Evolutionary conservation across 1,140 invertebrate species (phyloP).

Genomic region (Lycorma delicatula): DNA sequence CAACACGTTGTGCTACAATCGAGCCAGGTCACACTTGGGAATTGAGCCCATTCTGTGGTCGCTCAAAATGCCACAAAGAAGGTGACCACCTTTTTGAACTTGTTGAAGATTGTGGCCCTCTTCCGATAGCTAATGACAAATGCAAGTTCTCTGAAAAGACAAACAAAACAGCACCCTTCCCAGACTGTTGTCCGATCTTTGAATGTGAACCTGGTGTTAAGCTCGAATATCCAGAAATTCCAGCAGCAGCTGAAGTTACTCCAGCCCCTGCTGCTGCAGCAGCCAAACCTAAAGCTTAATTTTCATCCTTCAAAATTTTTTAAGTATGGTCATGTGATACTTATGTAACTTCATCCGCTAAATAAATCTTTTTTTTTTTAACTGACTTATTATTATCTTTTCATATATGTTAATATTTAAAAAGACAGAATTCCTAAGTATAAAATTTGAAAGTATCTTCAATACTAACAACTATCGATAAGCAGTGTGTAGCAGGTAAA

Average conservation of each 20-base stretch:
- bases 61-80: slow-evolving; percentile 72
- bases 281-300: slow-evolving; percentile 2
- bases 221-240: slow-evolving; percentile 75
- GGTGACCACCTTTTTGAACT: slow-evolving; percentile 65
- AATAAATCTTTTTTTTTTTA: too few species aligned
- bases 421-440: too few species aligned
- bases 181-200: slow-evolving; percentile 73
- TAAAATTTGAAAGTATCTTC: too few species aligned
- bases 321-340: neutral
- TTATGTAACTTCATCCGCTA: neutral
- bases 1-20: slow-evolving; percentile 76
- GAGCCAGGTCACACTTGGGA: slow-evolving; percentile 77
- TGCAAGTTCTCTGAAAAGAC: slow-evolving; percentile 78
- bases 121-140: slow-evolving; percentile 74
- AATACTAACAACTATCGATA: too few species aligned
- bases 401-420: too few species aligned
- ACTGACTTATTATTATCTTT: too few species aligned
- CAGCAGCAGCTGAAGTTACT: slow-evolving; percentile 49
- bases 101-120: slow-evolving; percentile 78
- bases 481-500: too few species aligned
- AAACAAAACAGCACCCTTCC: slow-evolving; percentile 79
- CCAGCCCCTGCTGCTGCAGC: slow-evolving; percentile 31
- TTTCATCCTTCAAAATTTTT: neutral
- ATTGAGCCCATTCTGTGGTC: slow-evolving; percentile 75
- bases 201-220: slow-evolving; percentile 74